A percentile compares a stretch with the other conserved stretches of the same genome.
Evolutionary conservation across 2,888 invertebrate species (phyloP).

Genomic region (Oligia strigilis): DNA sequence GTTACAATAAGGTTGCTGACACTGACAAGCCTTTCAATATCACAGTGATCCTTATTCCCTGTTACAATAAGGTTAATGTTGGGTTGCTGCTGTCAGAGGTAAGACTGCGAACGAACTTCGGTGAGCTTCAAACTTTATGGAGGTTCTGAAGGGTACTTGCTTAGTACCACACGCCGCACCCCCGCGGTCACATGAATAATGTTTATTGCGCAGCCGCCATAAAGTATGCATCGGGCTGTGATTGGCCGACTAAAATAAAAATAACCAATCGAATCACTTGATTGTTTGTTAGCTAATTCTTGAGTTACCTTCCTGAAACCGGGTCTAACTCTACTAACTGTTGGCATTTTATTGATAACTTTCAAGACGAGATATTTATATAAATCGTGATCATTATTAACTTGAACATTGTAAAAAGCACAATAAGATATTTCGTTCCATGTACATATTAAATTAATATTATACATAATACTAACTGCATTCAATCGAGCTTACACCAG

Average conservation of each 20-base stretch:
- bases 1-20: no score
- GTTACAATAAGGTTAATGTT: no score
- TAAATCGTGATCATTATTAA: slow-evolving; percentile 45
- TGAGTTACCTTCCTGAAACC: not conserved
- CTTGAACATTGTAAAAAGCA: slow-evolving; percentile 60
- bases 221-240: not conserved
- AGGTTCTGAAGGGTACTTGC: not conserved
- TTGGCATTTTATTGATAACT: slow-evolving; percentile 53
- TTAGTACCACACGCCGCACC: not conserved
- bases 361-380: slow-evolving; percentile 43
- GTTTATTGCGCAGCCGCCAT: not conserved
- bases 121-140: not conserved
- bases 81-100: not conserved
- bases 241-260: not conserved
- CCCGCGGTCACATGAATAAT: not conserved
- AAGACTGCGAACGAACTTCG: no score
- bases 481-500: slow-evolving; percentile 64
- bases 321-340: slow-evolving; percentile 51
- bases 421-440: slow-evolving; percentile 54
- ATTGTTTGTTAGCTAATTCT: not conserved
- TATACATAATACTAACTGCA: slow-evolving; percentile 48
- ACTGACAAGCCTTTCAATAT: no score
- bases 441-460: slow-evolving; percentile 64
- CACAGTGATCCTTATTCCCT: no score
- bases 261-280: not conserved